phyloP scores from a whole-genome alignment of 2,113 vertebrate genomes.

The Oryzias curvinotus region DNA sequence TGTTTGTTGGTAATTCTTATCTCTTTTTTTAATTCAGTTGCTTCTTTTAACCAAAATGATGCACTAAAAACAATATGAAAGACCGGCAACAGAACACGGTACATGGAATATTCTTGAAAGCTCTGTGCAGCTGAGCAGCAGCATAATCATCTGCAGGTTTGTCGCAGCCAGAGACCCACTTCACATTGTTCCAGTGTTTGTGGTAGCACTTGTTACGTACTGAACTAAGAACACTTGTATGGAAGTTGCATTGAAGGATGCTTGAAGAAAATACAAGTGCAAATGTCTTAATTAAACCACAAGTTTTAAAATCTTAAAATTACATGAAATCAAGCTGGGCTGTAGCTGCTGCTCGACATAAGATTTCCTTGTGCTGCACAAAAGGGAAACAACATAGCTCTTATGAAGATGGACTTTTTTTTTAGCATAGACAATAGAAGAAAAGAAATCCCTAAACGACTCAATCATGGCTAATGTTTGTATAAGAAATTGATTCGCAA shows the following conservation, averaged over 20 bases:
- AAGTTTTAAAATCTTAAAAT: not conserved
- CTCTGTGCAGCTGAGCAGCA: constrained; percentile 2
- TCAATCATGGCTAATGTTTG: constrained; percentile 62
- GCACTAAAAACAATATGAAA: not conserved
- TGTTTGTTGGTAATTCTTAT: not conserved
- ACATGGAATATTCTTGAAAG: not conserved
- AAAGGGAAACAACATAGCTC: constrained; percentile 37
- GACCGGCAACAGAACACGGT: not conserved
- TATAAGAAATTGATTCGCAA: constrained; percentile 68
- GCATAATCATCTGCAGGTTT: constrained; percentile 13
- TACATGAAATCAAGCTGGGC: constrained; percentile 20
- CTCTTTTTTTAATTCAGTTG: not conserved
- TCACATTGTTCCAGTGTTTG: constrained; percentile 12
- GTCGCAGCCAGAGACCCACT: not conserved
- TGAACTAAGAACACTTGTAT: not conserved
- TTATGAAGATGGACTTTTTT: constrained; percentile 34
- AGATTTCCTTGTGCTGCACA: constrained; percentile 38
- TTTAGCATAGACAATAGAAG: constrained; percentile 57
- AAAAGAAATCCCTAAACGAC: constrained; percentile 61
- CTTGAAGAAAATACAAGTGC: not conserved
- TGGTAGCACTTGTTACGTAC: not conserved
- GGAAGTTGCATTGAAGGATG: constrained; percentile 1
- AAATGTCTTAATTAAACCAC: not conserved
- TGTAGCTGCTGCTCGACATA: constrained; percentile 28
- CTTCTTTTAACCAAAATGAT: constrained; percentile 1